Percentiles rank a stretch among this genome's conserved stretches.
Evolutionary conservation across 35 echinoderm and acorn worm genomes (phyloP).

Genomic region (Antedon bifida): DNA sequence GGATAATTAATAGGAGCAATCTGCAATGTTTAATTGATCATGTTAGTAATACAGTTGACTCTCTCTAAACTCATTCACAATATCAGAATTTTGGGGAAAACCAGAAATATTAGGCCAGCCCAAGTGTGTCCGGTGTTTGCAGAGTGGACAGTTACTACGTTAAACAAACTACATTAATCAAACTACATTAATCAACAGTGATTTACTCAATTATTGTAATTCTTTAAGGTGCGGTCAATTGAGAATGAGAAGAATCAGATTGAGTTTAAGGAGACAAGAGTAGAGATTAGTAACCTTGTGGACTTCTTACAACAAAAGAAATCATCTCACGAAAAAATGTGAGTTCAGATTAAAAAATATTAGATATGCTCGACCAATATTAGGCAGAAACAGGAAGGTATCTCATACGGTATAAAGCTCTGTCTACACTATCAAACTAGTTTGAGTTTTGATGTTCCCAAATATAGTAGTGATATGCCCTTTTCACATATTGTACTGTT

Average conservation of each 20-base stretch:
- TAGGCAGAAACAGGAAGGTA: background rate
- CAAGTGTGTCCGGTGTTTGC: no score
- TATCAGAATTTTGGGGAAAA: no score
- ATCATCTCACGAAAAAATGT: slow-evolving; percentile 28
- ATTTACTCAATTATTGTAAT: background rate
- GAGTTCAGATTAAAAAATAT: background rate
- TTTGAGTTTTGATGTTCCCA: no score
- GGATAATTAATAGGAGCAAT: background rate
- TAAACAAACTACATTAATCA: no score
- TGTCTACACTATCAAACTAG: no score
- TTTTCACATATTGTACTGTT: no score
- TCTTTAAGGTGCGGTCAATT: slow-evolving; percentile 49
- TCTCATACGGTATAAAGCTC: background rate
- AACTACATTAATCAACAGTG: background rate
- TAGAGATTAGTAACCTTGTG: slow-evolving; percentile 26
- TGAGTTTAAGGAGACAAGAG: slow-evolving; percentile 26
- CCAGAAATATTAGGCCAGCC: no score
- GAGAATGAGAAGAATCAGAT: slow-evolving; percentile 56
- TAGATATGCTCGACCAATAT: background rate
- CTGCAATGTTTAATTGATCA: no score
- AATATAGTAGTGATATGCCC: no score
- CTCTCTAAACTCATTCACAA: no score
- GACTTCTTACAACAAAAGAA: slow-evolving; percentile 47
- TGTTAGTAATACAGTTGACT: no score
- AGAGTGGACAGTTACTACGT: no score